A percentile compares a stretch with the other conserved stretches of the same genome.
phyloP scores from a whole-genome alignment of 2,888 invertebrate species.

The Acrobasis suavella region DNA sequence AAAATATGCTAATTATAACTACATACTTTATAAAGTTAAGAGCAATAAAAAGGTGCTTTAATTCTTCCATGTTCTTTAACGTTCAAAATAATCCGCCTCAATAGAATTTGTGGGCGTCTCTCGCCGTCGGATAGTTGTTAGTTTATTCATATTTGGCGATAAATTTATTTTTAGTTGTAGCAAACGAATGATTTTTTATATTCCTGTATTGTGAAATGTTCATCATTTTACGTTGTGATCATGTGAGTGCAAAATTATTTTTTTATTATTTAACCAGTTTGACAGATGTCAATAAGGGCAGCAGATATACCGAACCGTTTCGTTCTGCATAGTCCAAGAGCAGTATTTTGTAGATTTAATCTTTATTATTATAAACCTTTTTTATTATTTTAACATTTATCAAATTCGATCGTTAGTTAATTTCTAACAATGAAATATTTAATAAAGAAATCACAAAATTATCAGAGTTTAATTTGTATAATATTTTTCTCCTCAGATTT shows the following conservation, averaged over 20 bases:
- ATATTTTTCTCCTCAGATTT: neutral
- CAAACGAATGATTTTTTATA: conserved; percentile 54
- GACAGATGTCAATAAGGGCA: conserved; percentile 69
- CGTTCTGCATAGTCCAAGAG: conserved; percentile 78
- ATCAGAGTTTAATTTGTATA: conserved; percentile 58
- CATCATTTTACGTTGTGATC: conserved; percentile 81
- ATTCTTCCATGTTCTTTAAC: neutral
- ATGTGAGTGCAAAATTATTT: conserved; percentile 77
- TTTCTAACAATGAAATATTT: conserved; percentile 82
- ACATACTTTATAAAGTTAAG: neutral
- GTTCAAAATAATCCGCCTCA: neutral
- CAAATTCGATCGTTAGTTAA: conserved; percentile 81
- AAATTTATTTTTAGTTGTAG: conserved; percentile 46
- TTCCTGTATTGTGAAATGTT: conserved; percentile 79
- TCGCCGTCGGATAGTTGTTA: conserved; percentile 17
- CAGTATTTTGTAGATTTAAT: conserved; percentile 82
- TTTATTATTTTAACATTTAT: conserved; percentile 76
- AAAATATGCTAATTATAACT: neutral
- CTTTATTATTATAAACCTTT: conserved; percentile 74
- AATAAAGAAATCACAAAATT: conserved; percentile 80
- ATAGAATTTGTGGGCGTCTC: conserved; percentile 12
- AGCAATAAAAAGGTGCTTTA: conserved; percentile 11
- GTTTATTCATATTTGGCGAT: conserved; percentile 38
- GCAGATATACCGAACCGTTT: conserved; percentile 63
- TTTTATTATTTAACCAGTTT: conserved; percentile 68